Base-by-base conservation (phyloP, 2,797 vertebrate species). In the Salmo trutta region DNA sequence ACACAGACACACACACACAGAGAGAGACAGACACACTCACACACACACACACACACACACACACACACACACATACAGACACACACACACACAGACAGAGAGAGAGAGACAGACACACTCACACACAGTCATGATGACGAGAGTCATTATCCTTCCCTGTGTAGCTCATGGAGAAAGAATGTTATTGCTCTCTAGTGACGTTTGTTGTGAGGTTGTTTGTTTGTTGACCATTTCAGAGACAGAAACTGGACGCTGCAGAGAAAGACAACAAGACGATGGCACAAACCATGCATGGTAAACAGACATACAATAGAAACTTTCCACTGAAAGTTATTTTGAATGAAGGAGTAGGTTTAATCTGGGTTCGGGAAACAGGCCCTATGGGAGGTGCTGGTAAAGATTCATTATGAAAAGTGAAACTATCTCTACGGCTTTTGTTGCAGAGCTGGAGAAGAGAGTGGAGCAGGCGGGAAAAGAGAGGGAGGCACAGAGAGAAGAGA, bases 241-340 rank as follows among this genome's bases (percentile, higher is more conserved):
- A 93, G 85, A 92, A 92, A 76, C 93, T 96, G n/a, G 89, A 93
- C 68, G 79, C 27, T 16, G 91, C 92, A 3, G 94, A 95, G 75
- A 92, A 95, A 77, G 93, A 95, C 86, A 91, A 84, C 10, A 84
- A 81, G 80, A 91, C 72, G 2, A 83, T 90, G 33, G 90, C 93
- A 12, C 93, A 87, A 85, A 88, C 80, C 77, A 92, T 94, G 92
- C 93, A 95, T 94, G 96, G 92, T 93, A 89, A 41, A 47, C 41
- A 47, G 41, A 47, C 41, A 85, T 80, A 74, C 73, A 47, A 84
- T 79, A 4, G 27, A 6, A 73, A 14, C 27, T 12, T 47, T 47
- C 41, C 10, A 47, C 41, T 47, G 77, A 31, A 76, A 19, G 47
- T 62, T 4, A 84, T 86, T 84, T 87, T 86, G 81, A 77, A 92